Percentiles rank a stretch among this genome's conserved stretches.
These are phyloP conservation scores for Oryzias javanicus DNA, from an alignment of 2,113 vertebrate genomes.

Conservation along the genomic window DNA sequence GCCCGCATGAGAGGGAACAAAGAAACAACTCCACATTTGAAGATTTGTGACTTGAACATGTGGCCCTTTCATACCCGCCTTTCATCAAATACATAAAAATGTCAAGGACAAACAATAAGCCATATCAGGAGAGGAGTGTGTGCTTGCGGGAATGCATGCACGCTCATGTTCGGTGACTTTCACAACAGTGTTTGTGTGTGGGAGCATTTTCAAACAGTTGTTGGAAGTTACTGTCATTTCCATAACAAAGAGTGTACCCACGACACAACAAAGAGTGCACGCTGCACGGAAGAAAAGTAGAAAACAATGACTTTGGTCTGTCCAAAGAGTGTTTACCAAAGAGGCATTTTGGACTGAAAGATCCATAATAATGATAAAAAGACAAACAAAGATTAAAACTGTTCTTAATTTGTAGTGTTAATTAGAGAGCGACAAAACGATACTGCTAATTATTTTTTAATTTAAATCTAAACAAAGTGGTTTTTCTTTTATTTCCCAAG, in stretches of 20 bases:
- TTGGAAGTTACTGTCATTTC: slow-evolving; percentile 53
- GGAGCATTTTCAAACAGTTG: slow-evolving; percentile 36
- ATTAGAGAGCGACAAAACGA: slow-evolving; percentile 58
- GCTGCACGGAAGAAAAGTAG: slow-evolving; percentile 39
- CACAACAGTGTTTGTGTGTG: slow-evolving; percentile 6
- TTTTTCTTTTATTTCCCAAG: slow-evolving; percentile 22
- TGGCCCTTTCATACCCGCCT: slow-evolving; percentile 47
- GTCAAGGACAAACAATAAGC: slow-evolving; percentile 56
- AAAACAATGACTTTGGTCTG: slow-evolving; percentile 47
- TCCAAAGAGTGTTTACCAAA: slow-evolving; percentile 63
- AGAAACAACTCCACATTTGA: slow-evolving; percentile 49
- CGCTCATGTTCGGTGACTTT: slow-evolving; percentile 5
- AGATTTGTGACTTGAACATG: slow-evolving; percentile 59
- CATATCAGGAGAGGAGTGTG: not conserved
- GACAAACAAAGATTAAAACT: slow-evolving; percentile 52
- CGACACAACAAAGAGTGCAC: slow-evolving; percentile 52
- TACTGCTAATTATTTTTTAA: slow-evolving; percentile 41
- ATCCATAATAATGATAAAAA: slow-evolving; percentile 50
- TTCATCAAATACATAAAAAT: slow-evolving; percentile 58
- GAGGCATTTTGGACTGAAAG: slow-evolving; percentile 25
- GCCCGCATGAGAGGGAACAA: slow-evolving; percentile 41
- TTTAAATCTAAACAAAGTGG: slow-evolving; percentile 54
- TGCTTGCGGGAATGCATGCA: not conserved
- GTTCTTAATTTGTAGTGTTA: slow-evolving; percentile 61
- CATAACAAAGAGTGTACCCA: slow-evolving; percentile 54